A percentile compares a stretch with the other conserved stretches of the same genome.
These are phyloP conservation scores for Villa cingulata DNA, from an alignment of 2,888 invertebrate genomes.

Conservation along the genomic window DNA sequence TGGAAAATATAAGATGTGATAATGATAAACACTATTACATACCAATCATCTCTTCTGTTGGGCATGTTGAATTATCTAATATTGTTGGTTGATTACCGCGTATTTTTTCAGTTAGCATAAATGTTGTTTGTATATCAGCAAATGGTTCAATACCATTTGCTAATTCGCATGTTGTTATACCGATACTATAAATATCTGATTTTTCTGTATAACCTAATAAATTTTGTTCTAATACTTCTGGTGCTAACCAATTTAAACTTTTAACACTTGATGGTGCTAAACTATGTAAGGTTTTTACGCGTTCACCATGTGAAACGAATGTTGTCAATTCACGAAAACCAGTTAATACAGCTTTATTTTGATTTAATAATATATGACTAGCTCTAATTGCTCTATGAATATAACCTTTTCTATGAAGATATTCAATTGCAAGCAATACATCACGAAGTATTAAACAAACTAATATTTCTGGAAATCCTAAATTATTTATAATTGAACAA, in stretches of 20 bases:
- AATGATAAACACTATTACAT: no score
- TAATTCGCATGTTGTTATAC: constrained; percentile 45
- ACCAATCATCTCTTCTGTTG: constrained; percentile 36
- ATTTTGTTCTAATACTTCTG: constrained; percentile 82
- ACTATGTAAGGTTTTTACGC: constrained; percentile 55
- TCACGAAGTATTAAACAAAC: constrained; percentile 68
- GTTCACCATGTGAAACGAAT: constrained; percentile 55
- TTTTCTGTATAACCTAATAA: constrained; percentile 75
- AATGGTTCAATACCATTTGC: constrained; percentile 85
- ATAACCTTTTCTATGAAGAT: constrained; percentile 70
- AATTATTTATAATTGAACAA: not conserved
- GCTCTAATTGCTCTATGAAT: constrained; percentile 77
- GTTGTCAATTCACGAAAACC: constrained; percentile 69
- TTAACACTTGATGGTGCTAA: constrained; percentile 51
- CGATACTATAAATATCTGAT: constrained; percentile 84
- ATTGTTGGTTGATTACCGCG: constrained; percentile 64
- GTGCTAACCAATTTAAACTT: constrained; percentile 78
- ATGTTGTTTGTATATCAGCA: constrained; percentile 67
- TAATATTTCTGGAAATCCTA: constrained; percentile 68
- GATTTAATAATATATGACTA: constrained; percentile 68
- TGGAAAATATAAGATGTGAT: no score
- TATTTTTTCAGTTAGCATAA: constrained; percentile 79
- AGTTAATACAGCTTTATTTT: constrained; percentile 52
- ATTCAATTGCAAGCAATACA: constrained; percentile 63
- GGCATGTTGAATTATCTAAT: constrained; percentile 58